Base-by-base conservation (phyloP, 2,113 vertebrate species). In the Poeciliopsis occidentalis region DNA sequence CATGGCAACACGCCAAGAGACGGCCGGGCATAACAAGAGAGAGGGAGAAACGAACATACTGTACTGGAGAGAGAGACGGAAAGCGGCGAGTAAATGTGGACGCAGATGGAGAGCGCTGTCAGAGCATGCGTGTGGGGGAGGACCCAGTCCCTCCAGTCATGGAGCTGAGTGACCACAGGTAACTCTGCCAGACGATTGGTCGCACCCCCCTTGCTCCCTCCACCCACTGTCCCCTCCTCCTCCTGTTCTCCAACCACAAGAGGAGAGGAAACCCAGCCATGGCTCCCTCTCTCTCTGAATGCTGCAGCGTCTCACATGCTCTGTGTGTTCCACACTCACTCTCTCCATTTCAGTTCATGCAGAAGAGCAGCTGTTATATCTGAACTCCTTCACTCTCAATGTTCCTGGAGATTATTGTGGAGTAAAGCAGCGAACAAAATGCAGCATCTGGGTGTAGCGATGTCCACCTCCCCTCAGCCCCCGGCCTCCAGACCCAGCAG, bases 151-250 rank as follows among this genome's bases (percentile, higher is more conserved):
- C 67, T 78, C 64, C 27, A 24, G 5, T 31, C 47, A 29, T 54
- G 4, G 60, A 73, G 31, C 73, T 10, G 60, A 73, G 75, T 31
- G 54, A 83, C 83, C 73, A 64, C 80, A 87, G 87, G 81, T 73
- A 82, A 76, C 81, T 82, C 87, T 41, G 82, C 83, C 65, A 82
- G 24, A 57, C 32, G 90, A 94, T 95, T 95, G 94, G 94, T 94
- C 93, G 93, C 94, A 92, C 94, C 94, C 93, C n/a, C 91, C 84
- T 91, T 30, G 57, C 61, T 82, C 66, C 76, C 86, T 87, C 90
- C 90, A 79, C 92, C 91, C 86, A 89, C 75, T 2, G 17, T 37
- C 69, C 69, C 85, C 81, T 79, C 94, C 85, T 39, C 78, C 78
- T 81, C 64, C 68, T 31, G 32, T 34, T 74, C 8, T 22, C 72